Conservation (phyloP, 64 coral and sea anemone species). For the Montipora cactus region DNA sequence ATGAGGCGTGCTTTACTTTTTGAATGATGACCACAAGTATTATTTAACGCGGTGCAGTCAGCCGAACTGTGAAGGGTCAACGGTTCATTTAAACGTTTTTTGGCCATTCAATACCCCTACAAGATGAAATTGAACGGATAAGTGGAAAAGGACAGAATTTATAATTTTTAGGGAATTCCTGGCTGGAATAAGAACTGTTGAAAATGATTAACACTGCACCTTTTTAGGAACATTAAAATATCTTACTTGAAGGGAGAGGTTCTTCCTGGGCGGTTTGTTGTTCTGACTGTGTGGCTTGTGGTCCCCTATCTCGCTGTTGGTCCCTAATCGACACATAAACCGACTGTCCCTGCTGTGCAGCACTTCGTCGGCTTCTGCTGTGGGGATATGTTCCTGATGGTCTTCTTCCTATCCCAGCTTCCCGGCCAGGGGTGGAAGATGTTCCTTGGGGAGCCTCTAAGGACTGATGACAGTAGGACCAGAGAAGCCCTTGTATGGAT, state of each 20-base stretch:
- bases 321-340: conserved; percentile 88
- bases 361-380: neutral
- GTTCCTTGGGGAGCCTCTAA: neutral
- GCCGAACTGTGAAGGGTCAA: no score
- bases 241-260: conserved; percentile 88
- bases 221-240: neutral
- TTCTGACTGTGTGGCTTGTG: conserved; percentile 17
- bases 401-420: neutral
- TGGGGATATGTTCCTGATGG: neutral
- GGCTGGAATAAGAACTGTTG: neutral
- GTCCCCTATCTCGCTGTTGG: conserved; percentile 50
- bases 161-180: neutral
- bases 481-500: neutral
- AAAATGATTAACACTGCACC: neutral
- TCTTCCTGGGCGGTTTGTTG: conserved; percentile 45
- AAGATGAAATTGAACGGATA: no score
- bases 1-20: no score
- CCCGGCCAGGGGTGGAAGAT: neutral
- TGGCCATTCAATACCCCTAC: no score
- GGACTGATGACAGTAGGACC: neutral
- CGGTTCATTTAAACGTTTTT: no score
- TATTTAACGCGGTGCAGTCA: no score
- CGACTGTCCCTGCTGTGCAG: conserved; percentile 58
- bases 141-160: neutral
- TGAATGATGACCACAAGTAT: no score